Evolutionary conservation across 2,113 vertebrate genomes (phyloP).

Genomic region (Lepus americanus): DNA sequence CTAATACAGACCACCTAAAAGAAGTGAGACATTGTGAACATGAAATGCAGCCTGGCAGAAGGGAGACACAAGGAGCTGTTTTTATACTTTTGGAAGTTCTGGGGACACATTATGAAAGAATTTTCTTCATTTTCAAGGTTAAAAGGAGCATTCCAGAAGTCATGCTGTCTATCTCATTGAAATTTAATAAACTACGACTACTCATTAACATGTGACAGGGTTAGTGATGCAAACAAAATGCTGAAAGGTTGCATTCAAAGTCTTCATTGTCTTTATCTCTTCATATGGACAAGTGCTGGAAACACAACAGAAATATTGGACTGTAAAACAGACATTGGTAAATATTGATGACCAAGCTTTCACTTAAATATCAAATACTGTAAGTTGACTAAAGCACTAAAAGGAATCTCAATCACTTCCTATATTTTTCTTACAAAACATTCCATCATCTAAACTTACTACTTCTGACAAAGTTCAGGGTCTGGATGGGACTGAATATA

Average conservation of each 20-base stretch:
- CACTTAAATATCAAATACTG: background rate
- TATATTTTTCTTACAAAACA: constrained; percentile 53
- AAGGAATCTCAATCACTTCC: background rate
- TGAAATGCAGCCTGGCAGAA: background rate
- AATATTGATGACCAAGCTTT: background rate
- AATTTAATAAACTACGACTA: background rate
- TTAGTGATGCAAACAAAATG: background rate
- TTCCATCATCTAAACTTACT: constrained; percentile 37
- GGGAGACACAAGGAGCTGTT: background rate
- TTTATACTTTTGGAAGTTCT: background rate
- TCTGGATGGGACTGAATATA: background rate
- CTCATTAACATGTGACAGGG: background rate
- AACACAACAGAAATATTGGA: background rate
- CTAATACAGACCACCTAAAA: background rate
- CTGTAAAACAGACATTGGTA: background rate
- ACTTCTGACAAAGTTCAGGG: constrained; percentile 1
- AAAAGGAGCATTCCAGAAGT: background rate
- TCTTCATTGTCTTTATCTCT: background rate
- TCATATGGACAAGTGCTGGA: background rate
- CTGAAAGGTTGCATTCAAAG: background rate
- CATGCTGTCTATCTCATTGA: background rate
- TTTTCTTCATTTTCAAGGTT: background rate
- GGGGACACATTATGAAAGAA: background rate
- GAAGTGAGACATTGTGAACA: background rate
- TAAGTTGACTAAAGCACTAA: background rate